Percentiles rank a stretch among this genome's conserved stretches.
Evolutionary conservation across 2,113 vertebrate species (phyloP).

Genomic region (Lycocorax pyrrhopterus): DNA sequence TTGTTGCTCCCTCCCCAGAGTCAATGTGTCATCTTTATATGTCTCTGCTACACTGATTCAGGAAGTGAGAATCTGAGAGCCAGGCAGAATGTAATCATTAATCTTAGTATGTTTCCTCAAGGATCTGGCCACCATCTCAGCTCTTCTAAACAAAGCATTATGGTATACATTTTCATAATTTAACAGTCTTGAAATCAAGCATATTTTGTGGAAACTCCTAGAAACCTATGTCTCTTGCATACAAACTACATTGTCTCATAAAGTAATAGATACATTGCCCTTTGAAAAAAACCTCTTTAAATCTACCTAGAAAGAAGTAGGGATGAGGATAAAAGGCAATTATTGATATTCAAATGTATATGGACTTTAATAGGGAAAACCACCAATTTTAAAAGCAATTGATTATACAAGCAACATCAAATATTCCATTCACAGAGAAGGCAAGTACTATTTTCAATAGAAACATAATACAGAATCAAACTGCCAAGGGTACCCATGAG

Average conservation of each 20-base stretch:
- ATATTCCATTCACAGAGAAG: background rate
- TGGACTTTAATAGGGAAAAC: background rate
- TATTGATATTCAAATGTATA: background rate
- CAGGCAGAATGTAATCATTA: background rate
- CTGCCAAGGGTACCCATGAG: background rate
- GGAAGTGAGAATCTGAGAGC: background rate
- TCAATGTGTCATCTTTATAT: background rate
- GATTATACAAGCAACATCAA: background rate
- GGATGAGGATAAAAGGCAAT: background rate
- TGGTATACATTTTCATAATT: background rate
- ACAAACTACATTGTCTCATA: background rate
- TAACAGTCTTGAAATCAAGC: background rate
- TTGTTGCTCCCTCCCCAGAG: background rate
- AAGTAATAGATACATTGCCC: background rate
- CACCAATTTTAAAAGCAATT: background rate
- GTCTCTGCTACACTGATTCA: background rate
- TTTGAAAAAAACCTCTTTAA: background rate
- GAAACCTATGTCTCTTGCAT: background rate
- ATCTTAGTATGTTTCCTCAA: background rate
- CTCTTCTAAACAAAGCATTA: background rate
- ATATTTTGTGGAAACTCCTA: background rate
- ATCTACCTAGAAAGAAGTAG: background rate
- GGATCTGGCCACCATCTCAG: background rate
- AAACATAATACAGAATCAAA: background rate
- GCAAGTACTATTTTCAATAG: background rate